Evolutionary conservation across 2,797 vertebrate species (phyloP), one percentile per base, ranked within the genome.

Genomic region (Cirrhinus molitorella): DNA sequence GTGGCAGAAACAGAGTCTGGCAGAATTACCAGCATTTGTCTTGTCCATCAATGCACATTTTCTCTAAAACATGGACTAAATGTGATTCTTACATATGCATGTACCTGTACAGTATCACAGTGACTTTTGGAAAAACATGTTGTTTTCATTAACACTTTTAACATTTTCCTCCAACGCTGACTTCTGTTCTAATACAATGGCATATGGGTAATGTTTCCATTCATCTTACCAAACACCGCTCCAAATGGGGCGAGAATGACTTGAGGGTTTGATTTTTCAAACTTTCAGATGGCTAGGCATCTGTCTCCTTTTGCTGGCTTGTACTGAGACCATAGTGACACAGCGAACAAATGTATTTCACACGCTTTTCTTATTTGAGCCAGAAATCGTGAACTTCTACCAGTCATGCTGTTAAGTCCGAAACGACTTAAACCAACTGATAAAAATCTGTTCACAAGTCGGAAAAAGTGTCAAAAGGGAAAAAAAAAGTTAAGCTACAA

Each of bases 201-300:
- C 83, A 81, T 87, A 84, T 79, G 83, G 47, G 43, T 71, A 76
- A 76, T 13, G 16, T 76, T 72, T 82, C 40, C 55, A 55, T 85
- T 51, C 23, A 34, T 66, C 55, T 77, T 51, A 83, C 21, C 21
- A 80, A 61, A 84, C n/a, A n/a, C 19, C 19, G 25, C 37, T 79
- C 53, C 65, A 79, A 86, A 61, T 73, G 34, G 70, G 71, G 25
- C 63, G 37, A 83, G 34, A 71, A 57, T 84, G 68, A 79, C 43
- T 76, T 72, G 28, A 76, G 79, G 55, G 37, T 74, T 74, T 78
- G 73, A 28, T 57, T 85, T 83, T 78, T 47, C 4, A 85, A 75
- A 76, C 47, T 37, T 71, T 71, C 83, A 87, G 77, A 87, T 87
- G 77, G 83, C 76, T 45, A n/a, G 83, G 72, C 78, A 77, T 83